phyloP scores from a whole-genome alignment of 2,113 vertebrate species.

The Bubalus kerabau region DNA sequence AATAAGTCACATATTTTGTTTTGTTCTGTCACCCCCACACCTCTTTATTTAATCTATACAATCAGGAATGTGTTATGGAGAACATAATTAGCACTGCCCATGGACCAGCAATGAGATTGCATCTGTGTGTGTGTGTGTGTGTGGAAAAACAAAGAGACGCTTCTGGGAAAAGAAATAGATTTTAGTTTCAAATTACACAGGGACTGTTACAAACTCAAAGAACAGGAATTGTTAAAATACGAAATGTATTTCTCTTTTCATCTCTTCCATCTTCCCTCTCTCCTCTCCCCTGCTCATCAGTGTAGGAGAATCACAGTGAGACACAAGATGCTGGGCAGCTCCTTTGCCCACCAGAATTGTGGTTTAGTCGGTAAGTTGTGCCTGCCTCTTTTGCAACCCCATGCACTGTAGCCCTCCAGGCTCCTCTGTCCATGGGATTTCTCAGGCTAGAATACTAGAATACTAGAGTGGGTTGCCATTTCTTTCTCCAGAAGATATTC shows the following conservation, averaged over 20 bases:
- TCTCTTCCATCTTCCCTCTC: not conserved
- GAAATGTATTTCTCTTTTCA: not conserved
- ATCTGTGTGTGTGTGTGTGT: not conserved
- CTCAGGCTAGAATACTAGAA: not conserved
- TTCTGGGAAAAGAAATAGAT: not conserved
- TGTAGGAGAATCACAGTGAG: not conserved
- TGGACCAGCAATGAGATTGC: not conserved
- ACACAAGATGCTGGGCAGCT: not conserved
- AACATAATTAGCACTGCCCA: constrained; percentile 39
- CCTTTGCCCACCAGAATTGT: not conserved
- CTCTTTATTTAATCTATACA: constrained; percentile 45
- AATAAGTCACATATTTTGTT: constrained; percentile 38
- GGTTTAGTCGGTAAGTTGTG: not conserved
- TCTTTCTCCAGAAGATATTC: not conserved
- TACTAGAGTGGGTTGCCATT: not conserved
- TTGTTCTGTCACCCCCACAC: constrained; percentile 35
- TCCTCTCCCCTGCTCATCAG: not conserved
- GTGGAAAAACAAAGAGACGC: not conserved
- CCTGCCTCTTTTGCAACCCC: not conserved
- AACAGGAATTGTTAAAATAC: not conserved
- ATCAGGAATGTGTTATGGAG: constrained; percentile 40
- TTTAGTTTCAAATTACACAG: constrained; percentile 31
- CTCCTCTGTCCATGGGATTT: not conserved
- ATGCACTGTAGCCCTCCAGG: not conserved
- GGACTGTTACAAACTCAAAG: not conserved